These are phyloP conservation scores for Uropetala carovei DNA, from an alignment of 2,888 invertebrate species.

Conservation along the genomic window DNA sequence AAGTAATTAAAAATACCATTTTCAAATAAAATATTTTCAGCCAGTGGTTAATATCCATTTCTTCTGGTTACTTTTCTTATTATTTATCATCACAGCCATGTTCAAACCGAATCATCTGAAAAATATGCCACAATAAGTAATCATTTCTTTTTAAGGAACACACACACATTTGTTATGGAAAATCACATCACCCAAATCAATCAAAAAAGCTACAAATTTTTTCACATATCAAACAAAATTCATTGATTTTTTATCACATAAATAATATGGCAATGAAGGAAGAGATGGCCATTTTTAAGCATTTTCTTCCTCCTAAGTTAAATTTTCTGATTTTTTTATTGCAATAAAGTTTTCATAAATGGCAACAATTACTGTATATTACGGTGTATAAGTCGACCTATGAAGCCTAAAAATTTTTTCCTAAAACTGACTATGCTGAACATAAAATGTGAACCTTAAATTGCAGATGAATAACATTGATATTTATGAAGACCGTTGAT, in stretches of 20 bases:
- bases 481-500: no score
- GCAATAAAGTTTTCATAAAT: no score
- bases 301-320: no score
- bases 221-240: neutral
- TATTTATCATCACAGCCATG: conserved; percentile 67
- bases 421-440: no score
- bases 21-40: conserved; percentile 14
- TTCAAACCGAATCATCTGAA: conserved; percentile 70
- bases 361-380: no score
- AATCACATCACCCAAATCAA: neutral
- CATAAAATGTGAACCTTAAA: no score
- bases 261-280: no score
- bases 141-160: neutral
- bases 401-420: no score
- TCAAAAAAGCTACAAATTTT: neutral
- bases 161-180: neutral
- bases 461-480: no score
- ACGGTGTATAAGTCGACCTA: no score
- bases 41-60: conserved; percentile 4
- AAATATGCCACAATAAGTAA: conserved; percentile 64
- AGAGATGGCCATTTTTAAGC: no score
- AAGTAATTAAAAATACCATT: conserved; percentile 47
- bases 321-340: no score
- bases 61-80: neutral
- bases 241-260: neutral